These are phyloP conservation scores for Octodon degus DNA, from an alignment of 2,113 vertebrate genomes.

Conservation along the genomic window DNA sequence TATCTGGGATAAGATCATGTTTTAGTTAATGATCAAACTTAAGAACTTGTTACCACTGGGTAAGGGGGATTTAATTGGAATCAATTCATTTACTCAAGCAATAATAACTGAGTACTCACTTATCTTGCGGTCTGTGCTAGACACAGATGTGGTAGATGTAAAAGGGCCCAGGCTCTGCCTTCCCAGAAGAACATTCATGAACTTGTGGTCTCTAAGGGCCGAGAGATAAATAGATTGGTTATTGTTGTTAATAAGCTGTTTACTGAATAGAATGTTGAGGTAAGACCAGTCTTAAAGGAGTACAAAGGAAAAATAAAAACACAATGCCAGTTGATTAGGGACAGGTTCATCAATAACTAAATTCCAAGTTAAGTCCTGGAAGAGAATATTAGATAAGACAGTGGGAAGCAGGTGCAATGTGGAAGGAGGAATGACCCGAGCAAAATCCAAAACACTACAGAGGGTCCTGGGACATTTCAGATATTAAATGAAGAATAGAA, in stretches of 20 bases:
- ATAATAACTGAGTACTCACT: background rate
- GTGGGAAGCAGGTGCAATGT: fast-evolving
- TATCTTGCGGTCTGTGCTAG: background rate
- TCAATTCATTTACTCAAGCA: background rate
- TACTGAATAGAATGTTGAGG: background rate
- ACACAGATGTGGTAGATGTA: background rate
- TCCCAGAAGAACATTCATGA: background rate
- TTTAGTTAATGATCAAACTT: background rate
- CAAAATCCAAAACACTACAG: background rate
- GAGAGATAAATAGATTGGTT: background rate
- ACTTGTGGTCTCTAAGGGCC: background rate
- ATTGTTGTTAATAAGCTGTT: background rate
- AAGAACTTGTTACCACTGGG: background rate
- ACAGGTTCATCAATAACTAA: background rate
- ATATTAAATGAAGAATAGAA: background rate
- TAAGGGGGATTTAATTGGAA: background rate
- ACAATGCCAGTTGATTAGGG: background rate
- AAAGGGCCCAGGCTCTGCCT: background rate
- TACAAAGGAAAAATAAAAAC: background rate
- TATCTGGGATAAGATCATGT: background rate
- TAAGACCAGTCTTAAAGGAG: background rate
- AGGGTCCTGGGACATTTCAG: background rate
- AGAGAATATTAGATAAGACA: background rate
- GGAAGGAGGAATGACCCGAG: background rate
- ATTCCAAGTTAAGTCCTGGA: background rate